phyloP scores from a whole-genome alignment of 2,113 vertebrate genomes.

The Pluvianellus socialis region DNA sequence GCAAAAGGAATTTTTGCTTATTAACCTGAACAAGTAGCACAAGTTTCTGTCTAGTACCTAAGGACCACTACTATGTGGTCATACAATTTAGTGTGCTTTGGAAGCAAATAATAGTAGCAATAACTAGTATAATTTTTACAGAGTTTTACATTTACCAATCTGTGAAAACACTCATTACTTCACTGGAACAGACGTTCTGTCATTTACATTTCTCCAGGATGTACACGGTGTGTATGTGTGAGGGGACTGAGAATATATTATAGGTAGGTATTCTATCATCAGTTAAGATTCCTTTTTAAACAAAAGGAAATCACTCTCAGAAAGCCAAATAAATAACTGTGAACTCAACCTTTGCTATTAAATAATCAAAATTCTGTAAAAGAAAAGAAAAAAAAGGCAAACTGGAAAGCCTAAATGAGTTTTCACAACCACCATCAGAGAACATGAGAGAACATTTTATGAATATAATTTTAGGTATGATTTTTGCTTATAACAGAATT shows the following conservation, averaged over 20 bases:
- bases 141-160: background rate
- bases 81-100: background rate
- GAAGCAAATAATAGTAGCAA: background rate
- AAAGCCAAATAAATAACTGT: background rate
- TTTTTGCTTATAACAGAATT: background rate
- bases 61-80: background rate
- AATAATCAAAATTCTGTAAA: background rate
- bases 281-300: background rate
- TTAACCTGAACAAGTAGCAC: background rate
- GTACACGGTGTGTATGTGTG: background rate
- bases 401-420: background rate
- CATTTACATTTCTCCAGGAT: background rate
- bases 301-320: background rate
- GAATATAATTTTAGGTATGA: background rate
- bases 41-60: background rate
- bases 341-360: background rate
- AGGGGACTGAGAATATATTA: background rate
- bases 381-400: background rate
- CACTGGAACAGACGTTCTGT: background rate
- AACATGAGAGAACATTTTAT: background rate
- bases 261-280: background rate
- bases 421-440: background rate
- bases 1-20: background rate
- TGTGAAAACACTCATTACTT: slow-evolving; percentile 11
- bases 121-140: background rate